A percentile compares a stretch with the other conserved stretches of the same genome.
phyloP scores from a whole-genome alignment of 2,113 vertebrate species.

The Scortum barcoo region DNA sequence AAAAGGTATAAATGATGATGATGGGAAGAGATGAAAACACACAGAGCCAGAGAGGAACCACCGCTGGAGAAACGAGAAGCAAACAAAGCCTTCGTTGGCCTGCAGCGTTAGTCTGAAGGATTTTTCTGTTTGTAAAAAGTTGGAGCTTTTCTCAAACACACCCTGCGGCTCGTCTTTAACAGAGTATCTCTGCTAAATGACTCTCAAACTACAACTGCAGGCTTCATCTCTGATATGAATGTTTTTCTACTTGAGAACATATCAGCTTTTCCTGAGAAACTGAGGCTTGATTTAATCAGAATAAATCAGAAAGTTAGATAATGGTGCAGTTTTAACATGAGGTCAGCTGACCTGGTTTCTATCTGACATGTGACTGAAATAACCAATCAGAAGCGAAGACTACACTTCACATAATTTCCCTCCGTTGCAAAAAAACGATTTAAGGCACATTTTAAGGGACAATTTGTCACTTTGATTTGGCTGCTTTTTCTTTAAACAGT shows the following conservation, averaged over 20 bases:
- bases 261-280: not conserved
- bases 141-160: not conserved
- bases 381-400: not conserved
- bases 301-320: no score
- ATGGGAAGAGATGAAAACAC: not conserved
- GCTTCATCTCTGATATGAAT: not conserved
- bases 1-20: not conserved
- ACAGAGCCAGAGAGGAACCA: not conserved
- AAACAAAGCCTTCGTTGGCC: not conserved
- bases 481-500: no score
- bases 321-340: no score
- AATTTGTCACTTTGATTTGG: no score
- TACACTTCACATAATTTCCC: no score
- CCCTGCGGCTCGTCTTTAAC: not conserved
- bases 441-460: no score
- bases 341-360: no score
- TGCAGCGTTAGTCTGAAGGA: slow-evolving; percentile 8
- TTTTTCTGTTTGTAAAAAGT: not conserved
- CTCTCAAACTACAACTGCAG: slow-evolving; percentile 5
- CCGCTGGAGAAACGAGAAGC: not conserved
- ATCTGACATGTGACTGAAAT: not conserved
- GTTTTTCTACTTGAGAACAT: not conserved
- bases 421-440: no score
- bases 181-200: slow-evolving; percentile 18
- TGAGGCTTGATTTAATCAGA: no score